A percentile compares a stretch with the other conserved stretches of the same genome.
Conservation (phyloP, 2,113 vertebrate species). For the Ailuropoda melanoleuca region DNA sequence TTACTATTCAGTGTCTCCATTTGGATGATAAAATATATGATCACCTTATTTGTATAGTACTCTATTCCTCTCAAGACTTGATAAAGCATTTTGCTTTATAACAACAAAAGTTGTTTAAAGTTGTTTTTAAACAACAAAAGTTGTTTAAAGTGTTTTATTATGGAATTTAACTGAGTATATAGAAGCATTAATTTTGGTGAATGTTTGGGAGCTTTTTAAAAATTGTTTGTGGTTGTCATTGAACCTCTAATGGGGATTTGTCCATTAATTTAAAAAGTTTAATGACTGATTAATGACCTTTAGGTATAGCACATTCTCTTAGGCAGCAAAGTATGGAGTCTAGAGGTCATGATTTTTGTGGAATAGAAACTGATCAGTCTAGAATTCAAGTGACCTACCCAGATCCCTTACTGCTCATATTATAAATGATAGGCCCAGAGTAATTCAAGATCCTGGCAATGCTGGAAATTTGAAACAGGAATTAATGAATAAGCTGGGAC, state of each 20-base stretch:
- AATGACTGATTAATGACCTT: background rate
- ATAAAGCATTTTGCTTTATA: background rate
- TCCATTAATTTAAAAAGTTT: background rate
- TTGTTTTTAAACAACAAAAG: no score
- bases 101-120: background rate
- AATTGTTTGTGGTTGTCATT: background rate
- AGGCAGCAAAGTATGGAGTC: background rate
- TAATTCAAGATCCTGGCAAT: background rate
- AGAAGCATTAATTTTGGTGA: background rate
- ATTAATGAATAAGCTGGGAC: background rate
- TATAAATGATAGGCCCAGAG: background rate
- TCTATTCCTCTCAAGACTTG: conserved; percentile 13
- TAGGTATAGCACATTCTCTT: background rate
- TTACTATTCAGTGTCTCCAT: background rate
- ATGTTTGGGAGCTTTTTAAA: background rate
- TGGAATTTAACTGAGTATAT: background rate
- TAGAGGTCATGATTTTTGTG: background rate
- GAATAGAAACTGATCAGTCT: background rate
- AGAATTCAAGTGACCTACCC: background rate
- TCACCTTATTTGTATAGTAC: background rate
- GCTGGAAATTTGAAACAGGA: background rate
- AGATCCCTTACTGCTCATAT: background rate
- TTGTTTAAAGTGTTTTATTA: background rate
- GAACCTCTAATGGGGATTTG: background rate
- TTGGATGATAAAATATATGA: background rate